Evolutionary conservation across 2,797 vertebrate genomes (phyloP), one percentile per base, ranked within the genome.

Genomic region (Agapornis canus): DNA sequence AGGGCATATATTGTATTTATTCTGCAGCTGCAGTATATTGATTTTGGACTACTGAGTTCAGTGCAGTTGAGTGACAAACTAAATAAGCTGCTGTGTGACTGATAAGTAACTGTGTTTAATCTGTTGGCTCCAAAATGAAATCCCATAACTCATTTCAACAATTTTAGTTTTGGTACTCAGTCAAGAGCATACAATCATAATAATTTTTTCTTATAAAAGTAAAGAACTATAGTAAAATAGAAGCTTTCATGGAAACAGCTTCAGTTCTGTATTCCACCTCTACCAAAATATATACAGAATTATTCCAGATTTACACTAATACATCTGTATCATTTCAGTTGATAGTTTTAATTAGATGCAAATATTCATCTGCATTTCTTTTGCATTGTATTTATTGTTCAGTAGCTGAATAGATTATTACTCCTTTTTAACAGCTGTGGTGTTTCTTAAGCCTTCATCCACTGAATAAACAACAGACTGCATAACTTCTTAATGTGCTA

Each of bases 11-110:
- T 61, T 93, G 56, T 80, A 94, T 92, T 92, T 94, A 56, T 94
- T 96, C 92, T 94, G 64, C 92, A 96, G 77, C 61, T 87, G 75
- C 32, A 51, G 57, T 68, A 17, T 87, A 90, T 92, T 91, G 95
- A 95, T 90, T 95, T 94, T 90, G 92, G 66, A 82, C 83, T 91
- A 78, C 69, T 2, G 40, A 86, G 82, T 93, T 90, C 76, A 69
- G 73, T 79, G 65, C 77, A 92, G 61, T 89, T 42, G 87, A 91
- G 43, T 82, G 89, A 75, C 90, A 80, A 69, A 89, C 64, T 51
- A 81, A 83, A 84, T 52, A 89, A 93, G 19, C 59, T 60, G 75
- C 27, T 69, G 63, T 48, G 17, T 32, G 60, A 91, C 79, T 89
- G 77, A 89, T 88, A 91, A 92, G 72, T 71, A 94, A 85, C 65